Conservation (phyloP, 2,888 invertebrate species). For the Macroteleia sp. region DNA sequence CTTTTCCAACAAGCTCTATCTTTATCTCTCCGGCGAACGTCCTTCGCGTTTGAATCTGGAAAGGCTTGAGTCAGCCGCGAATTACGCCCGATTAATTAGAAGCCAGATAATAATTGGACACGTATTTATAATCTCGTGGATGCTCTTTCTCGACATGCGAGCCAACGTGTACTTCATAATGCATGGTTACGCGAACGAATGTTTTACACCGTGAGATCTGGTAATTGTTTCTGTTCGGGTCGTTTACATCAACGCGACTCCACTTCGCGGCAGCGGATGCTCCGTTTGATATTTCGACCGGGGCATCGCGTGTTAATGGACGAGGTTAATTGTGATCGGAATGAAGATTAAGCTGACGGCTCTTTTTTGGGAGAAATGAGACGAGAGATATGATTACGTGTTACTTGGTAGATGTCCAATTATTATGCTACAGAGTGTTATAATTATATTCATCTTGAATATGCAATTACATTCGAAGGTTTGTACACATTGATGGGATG, state of each 20-base stretch:
- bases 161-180: conserved; percentile 55
- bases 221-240: conserved; percentile 59
- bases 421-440: conserved; percentile 47
- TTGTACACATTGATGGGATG: neutral
- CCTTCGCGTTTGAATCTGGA: conserved; percentile 51
- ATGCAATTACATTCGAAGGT: conserved; percentile 12
- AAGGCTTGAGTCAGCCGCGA: conserved; percentile 59
- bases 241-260: conserved; percentile 49
- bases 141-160: conserved; percentile 44
- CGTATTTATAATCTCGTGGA: conserved; percentile 61
- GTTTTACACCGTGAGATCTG: conserved; percentile 62
- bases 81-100: conserved; percentile 67
- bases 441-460: conserved; percentile 48
- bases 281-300: conserved; percentile 49
- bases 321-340: conserved; percentile 53
- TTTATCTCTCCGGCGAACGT: conserved; percentile 43
- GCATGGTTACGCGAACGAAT: conserved; percentile 49
- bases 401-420: conserved; percentile 28
- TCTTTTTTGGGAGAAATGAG: conserved; percentile 53
- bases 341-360: conserved; percentile 50
- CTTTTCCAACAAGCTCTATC: conserved; percentile 40
- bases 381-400: conserved; percentile 51
- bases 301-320: conserved; percentile 53
- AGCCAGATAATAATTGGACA: conserved; percentile 63
- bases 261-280: conserved; percentile 32